Percentiles rank a stretch among this genome's conserved stretches.
Conservation (phyloP, 2,888 invertebrate genomes). For the Perizoma flavofasciatum region DNA sequence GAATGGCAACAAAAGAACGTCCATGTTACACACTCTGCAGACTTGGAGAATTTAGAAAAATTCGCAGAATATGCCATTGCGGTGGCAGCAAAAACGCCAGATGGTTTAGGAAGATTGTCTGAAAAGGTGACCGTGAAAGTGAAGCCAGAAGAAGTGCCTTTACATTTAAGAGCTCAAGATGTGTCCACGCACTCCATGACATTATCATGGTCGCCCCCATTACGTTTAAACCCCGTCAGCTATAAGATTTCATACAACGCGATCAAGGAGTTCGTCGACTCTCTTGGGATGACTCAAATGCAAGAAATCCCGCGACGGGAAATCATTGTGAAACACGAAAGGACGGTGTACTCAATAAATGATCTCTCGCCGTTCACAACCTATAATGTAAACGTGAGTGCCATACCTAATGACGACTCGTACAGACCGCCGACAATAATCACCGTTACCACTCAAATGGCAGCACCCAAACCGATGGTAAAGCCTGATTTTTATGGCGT, state of each 20-base stretch:
- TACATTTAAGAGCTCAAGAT: slow-evolving; percentile 93
- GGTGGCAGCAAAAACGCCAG: slow-evolving; percentile 92
- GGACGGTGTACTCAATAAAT: slow-evolving; percentile 90
- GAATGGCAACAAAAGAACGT: slow-evolving; percentile 95
- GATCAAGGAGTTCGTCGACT: slow-evolving; percentile 96
- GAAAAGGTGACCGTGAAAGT: slow-evolving; percentile 95
- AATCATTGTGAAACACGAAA: slow-evolving; percentile 88
- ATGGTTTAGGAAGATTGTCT: slow-evolving; percentile 92
- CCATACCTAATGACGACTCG: slow-evolving; percentile 91
- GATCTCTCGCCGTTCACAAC: slow-evolving; percentile 97
- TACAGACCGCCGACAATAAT: slow-evolving; percentile 96
- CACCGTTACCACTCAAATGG: slow-evolving; percentile 97
- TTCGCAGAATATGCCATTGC: slow-evolving; percentile 96
- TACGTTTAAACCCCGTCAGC: slow-evolving; percentile 93
- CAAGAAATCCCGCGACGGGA: slow-evolving; percentile 90
- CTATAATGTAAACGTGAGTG: slow-evolving; percentile 96
- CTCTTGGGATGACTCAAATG: slow-evolving; percentile 95
- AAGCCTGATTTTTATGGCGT: slow-evolving; percentile 97
- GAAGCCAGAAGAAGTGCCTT: slow-evolving; percentile 96
- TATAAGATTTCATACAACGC: slow-evolving; percentile 97
- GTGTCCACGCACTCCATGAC: slow-evolving; percentile 97
- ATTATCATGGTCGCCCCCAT: slow-evolving; percentile 94
- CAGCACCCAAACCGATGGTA: slow-evolving; percentile 97
- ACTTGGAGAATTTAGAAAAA: slow-evolving; percentile 94
- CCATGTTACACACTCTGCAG: slow-evolving; percentile 94